Conservation (phyloP, 2,797 vertebrate species). For the Stomatorhinus walkeri region DNA sequence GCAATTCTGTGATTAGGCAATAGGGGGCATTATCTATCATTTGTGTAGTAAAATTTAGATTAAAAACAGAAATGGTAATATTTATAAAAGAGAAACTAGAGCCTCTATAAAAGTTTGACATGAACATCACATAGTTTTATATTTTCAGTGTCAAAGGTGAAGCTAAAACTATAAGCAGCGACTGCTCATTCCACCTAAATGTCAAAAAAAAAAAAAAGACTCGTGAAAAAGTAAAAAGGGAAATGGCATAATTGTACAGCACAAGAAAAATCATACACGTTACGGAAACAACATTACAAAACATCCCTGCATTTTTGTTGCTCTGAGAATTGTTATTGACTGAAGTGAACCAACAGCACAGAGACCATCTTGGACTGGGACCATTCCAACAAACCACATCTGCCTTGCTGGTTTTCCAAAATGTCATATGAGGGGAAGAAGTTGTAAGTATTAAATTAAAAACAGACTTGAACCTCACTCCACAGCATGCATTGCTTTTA, state of each 20-base stretch:
- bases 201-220: background rate
- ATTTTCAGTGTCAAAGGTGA: background rate
- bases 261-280: background rate
- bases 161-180: background rate
- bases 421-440: background rate
- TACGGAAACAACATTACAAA: background rate
- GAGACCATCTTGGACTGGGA: background rate
- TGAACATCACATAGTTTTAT: background rate
- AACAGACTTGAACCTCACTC: background rate
- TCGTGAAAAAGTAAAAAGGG: background rate
- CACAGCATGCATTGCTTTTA: background rate
- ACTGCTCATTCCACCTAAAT: background rate
- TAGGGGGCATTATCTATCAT: background rate
- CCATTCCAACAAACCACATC: background rate
- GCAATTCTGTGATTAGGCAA: background rate
- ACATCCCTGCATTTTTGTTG: background rate
- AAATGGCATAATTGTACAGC: conserved; percentile 5
- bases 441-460: background rate
- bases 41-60: background rate
- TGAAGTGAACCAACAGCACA: background rate
- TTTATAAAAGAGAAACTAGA: background rate
- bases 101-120: background rate
- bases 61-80: background rate
- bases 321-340: background rate
- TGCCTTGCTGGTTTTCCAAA: background rate